Evolutionary conservation across 30 jellyfish, hydroid and myxozoan species (phyloP), one percentile per base, ranked within the genome.

Genomic region (Sanderia malayensis): DNA sequence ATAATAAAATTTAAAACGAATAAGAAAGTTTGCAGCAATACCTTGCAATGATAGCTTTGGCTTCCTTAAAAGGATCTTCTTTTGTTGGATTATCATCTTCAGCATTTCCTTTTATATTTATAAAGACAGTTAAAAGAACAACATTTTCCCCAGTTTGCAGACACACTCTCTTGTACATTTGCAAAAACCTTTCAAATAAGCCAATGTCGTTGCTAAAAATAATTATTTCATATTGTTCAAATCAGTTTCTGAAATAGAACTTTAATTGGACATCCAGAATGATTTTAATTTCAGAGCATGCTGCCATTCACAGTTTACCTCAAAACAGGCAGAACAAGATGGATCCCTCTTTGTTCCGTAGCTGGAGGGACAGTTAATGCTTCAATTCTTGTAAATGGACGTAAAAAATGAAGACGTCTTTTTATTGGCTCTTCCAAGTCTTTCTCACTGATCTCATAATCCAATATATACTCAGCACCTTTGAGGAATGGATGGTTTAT

Each of bases 281-380:
- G n/a, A n/a, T n/a, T n/a, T n/a, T n/a, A n/a, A n/a, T n/a, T n/a
- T n/a, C n/a, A n/a, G n/a, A n/a, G n/a, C n/a, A n/a, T n/a, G n/a
- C n/a, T n/a, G n/a, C n/a, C n/a, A n/a, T n/a, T n/a, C n/a, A n/a
- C n/a, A 19, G 11, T 81, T 64, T 47, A 84, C 98, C 86, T 73
- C 33, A 84, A 61, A 17, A 92, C 96, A 19, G 98, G 98, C 31
- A 92, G 82, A 0, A 92, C 96, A 46, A 92, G 77, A 52, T 92
- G 98, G 27, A 92, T 92, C 33, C 98, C 98, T 74, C 94, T 84
- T 71, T 92, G 98, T 64, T 92, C 98, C 15, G 98, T 92, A 37
- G 98, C 98, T 47, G 98, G 96, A 28, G 98, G 98, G 93, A 92
- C 81, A 19, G 86, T 71, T 22, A 92, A 34, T 9, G 98, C 94